phyloP scores from a whole-genome alignment of 30 jellyfish, hydroid and myxozoan species.

The Aurelia aurita region DNA sequence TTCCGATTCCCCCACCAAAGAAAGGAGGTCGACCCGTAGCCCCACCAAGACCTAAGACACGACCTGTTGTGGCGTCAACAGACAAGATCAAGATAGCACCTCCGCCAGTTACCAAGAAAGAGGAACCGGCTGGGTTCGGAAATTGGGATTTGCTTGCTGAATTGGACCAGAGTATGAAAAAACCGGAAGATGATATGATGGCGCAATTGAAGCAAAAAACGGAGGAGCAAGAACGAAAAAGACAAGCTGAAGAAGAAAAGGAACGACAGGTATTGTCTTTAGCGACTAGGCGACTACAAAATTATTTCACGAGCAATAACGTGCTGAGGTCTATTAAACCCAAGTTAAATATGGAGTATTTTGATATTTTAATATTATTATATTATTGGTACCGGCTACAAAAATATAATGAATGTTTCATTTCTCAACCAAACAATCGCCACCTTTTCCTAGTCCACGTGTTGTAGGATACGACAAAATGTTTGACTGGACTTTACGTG shows the following conservation, averaged over 20 bases:
- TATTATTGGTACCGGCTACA: no score
- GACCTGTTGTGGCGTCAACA: slow-evolving; percentile 63
- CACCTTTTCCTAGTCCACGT: no score
- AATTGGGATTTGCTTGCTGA: slow-evolving; percentile 63
- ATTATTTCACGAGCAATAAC: no score
- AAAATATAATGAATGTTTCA: no score
- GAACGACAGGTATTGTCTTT: background rate
- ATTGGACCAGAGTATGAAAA: slow-evolving; percentile 33
- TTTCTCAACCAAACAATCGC: no score
- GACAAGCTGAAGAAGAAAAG: slow-evolving; percentile 24
- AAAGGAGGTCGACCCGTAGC: slow-evolving; percentile 63
- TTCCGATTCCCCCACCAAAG: slow-evolving; percentile 62
- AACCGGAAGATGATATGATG: slow-evolving; percentile 58
- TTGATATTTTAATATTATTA: no score
- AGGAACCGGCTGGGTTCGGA: slow-evolving; percentile 17
- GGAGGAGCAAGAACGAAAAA: slow-evolving; percentile 24
- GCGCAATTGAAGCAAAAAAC: slow-evolving; percentile 61
- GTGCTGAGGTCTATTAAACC: no score
- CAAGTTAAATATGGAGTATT: no score
- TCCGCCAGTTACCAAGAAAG: background rate
- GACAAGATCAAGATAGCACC: slow-evolving; percentile 23
- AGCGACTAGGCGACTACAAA: no score
- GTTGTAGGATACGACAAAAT: no score
- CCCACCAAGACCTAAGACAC: slow-evolving; percentile 76
- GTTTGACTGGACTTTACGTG: no score